A percentile compares a stretch with the other conserved stretches of the same genome.
phyloP scores from a whole-genome alignment of 1,140 invertebrate species.

The Elysia chlorotica region DNA sequence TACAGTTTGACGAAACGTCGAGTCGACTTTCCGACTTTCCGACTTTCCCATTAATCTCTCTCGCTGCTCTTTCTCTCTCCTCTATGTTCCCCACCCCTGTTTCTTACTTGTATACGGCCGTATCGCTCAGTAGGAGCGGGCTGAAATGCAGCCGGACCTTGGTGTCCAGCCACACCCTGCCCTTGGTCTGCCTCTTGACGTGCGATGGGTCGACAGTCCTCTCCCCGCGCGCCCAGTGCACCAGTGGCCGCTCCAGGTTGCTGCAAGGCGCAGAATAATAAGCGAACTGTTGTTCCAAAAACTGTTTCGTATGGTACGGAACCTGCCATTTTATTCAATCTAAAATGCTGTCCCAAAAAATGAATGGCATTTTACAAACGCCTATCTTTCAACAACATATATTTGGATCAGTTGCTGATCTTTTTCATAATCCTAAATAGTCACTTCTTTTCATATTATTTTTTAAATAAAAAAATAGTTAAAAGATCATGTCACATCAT shows the following conservation, averaged over 20 bases:
- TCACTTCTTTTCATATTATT: not conserved
- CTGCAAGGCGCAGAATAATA: not conserved
- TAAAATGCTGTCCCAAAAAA: not conserved
- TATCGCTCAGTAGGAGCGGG: conserved; percentile 40
- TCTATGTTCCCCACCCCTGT: no score
- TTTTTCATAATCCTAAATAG: not conserved
- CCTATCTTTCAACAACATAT: not conserved
- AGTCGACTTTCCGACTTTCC: not conserved
- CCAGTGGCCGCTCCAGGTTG: not conserved
- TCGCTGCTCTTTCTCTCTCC: no score
- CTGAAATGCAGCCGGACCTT: conserved; percentile 42
- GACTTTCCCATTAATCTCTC: not conserved
- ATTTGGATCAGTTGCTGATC: not conserved
- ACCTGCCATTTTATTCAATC: not conserved
- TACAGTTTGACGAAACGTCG: not conserved
- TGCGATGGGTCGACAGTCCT: conserved; percentile 35
- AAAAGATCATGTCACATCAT: no score
- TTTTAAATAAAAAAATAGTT: no score
- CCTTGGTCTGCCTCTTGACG: conserved; percentile 41
- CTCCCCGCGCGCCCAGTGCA: conserved; percentile 48
- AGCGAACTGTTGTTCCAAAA: not conserved
- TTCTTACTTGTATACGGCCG: conserved; percentile 43
- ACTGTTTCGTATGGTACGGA: no score
- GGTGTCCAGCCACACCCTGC: conserved; percentile 47
- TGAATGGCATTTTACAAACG: not conserved